A percentile compares a stretch with the other conserved stretches of the same genome.
phyloP scores from a whole-genome alignment of 2,888 invertebrate species.

The Diadromus collaris region DNA sequence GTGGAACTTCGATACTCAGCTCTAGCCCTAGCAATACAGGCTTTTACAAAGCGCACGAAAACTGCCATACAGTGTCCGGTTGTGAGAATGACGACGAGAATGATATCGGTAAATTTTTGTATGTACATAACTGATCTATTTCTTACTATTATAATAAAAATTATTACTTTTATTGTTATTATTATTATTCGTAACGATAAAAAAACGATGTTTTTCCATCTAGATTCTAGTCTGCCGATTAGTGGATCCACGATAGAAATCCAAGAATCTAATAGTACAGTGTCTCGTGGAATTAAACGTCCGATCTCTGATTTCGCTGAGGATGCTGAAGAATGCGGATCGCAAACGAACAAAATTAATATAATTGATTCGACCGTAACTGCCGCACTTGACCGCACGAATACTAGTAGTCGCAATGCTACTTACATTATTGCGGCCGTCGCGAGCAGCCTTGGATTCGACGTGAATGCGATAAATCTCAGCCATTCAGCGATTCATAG shows the following conservation, averaged over 20 bases:
- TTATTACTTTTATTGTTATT: not conserved
- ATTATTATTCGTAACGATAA: not conserved
- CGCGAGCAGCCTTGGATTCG: not conserved
- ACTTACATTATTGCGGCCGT: conserved; percentile 7
- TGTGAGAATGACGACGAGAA: not conserved
- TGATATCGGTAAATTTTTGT: not conserved
- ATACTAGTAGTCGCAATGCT: conserved; percentile 10
- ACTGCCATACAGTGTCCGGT: not conserved
- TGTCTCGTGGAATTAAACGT: not conserved
- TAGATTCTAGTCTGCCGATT: not conserved
- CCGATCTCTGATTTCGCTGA: not conserved
- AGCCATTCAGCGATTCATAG: not conserved
- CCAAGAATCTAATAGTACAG: not conserved
- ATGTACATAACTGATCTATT: not conserved
- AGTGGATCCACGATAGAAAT: not conserved
- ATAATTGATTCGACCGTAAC: not conserved
- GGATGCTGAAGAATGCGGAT: not conserved
- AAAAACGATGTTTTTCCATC: not conserved
- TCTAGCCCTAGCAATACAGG: not conserved
- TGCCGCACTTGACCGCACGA: conserved; percentile 12
- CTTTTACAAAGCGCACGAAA: not conserved
- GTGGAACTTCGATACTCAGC: not conserved
- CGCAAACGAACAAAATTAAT: not conserved
- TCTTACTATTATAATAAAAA: not conserved
- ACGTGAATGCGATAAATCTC: not conserved